phyloP scores from a whole-genome alignment of 23 tunicate species.

The Botrylloides violaceus region DNA sequence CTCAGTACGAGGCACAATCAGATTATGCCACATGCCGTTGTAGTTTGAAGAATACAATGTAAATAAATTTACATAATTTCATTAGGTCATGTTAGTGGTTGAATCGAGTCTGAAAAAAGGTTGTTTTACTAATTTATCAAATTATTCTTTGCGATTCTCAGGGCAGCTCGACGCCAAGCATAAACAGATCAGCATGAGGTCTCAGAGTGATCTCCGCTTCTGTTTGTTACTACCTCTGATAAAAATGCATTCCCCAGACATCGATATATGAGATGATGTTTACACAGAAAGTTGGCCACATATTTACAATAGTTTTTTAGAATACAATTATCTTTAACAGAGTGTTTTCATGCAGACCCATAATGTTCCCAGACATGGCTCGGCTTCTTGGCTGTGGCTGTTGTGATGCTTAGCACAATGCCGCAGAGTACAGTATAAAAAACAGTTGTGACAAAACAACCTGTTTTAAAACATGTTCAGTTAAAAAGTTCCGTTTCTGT shows the following conservation, averaged over 20 bases:
- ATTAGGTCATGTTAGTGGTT: slow-evolving; percentile 23
- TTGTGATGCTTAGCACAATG: too few species aligned
- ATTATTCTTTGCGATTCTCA: slow-evolving; percentile 5
- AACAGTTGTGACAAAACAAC: too few species aligned
- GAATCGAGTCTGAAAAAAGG: slow-evolving; percentile 9
- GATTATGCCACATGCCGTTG: slow-evolving; percentile 25
- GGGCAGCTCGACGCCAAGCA: slow-evolving; percentile 24
- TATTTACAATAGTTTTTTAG: too few species aligned
- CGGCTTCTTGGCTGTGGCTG: too few species aligned
- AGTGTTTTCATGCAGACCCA: too few species aligned
- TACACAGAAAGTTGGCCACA: too few species aligned
- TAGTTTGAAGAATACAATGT: slow-evolving; percentile 8
- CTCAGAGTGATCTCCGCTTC: background rate
- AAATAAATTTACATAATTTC: slow-evolving; percentile 30
- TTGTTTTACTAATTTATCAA: slow-evolving; percentile 13
- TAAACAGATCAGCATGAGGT: slow-evolving; percentile 24
- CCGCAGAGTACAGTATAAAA: too few species aligned
- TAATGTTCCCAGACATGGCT: too few species aligned
- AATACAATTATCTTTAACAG: too few species aligned
- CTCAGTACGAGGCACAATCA: background rate
- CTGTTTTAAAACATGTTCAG: too few species aligned
- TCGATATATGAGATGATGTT: too few species aligned
- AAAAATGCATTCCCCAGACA: background rate
- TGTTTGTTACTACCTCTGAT: background rate
- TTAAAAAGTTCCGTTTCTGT: too few species aligned